These are phyloP conservation scores for Equus quagga DNA, from an alignment of 2,113 vertebrate genomes.

Conservation along the genomic window DNA sequence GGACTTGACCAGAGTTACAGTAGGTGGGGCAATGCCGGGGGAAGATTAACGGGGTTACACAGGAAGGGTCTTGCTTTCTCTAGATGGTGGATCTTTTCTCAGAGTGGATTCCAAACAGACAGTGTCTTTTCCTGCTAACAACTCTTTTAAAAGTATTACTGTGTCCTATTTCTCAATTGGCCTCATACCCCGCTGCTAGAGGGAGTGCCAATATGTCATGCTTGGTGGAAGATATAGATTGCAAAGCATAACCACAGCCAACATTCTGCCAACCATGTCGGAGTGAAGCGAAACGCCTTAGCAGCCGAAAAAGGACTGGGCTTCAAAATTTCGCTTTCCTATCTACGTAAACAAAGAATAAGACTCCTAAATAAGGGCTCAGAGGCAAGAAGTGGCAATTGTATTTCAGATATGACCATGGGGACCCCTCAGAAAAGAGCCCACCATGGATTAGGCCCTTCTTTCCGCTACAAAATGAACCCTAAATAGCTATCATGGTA, in stretches of 20 bases:
- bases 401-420: neutral
- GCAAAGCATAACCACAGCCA: neutral
- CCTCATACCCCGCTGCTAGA: neutral
- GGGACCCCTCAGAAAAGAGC: neutral
- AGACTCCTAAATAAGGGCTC: neutral
- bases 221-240: neutral
- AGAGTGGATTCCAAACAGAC: neutral
- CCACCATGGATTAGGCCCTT: rapidly evolving
- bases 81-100: neutral
- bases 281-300: neutral
- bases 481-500: neutral
- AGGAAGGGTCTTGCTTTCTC: neutral
- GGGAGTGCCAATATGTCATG: too few relatives aligned
- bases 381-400: neutral
- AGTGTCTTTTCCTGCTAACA: neutral
- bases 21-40: neutral
- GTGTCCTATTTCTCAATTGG: neutral
- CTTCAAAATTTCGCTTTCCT: neutral
- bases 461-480: neutral
- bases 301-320: neutral
- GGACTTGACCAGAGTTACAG: neutral
- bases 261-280: neutral
- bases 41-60: too few relatives aligned
- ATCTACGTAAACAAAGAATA: neutral
- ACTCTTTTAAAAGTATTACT: neutral